Evolutionary conservation across 2,113 vertebrate species (phyloP).

Genomic region (Trinectes maculatus): DNA sequence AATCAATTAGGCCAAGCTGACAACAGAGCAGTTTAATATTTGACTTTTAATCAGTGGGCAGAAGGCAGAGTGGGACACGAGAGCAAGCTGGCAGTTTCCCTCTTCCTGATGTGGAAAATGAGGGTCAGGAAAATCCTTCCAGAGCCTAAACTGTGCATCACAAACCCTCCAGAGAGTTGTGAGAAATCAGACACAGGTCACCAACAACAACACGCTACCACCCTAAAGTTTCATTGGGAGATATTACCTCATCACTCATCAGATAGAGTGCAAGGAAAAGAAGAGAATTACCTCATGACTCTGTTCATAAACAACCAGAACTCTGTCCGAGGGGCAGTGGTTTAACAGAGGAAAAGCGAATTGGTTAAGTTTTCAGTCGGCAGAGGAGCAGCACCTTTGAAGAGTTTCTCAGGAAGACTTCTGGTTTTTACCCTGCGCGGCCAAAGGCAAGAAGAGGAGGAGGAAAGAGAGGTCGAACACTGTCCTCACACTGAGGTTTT

Average conservation of each 20-base stretch:
- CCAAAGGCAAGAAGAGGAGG: constrained; percentile 40
- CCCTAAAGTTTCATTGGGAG: constrained; percentile 26
- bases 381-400: constrained; percentile 64
- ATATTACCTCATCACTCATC: constrained; percentile 41
- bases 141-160: constrained; percentile 20
- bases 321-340: constrained; percentile 41
- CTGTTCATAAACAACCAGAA: constrained; percentile 30
- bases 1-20: constrained; percentile 81
- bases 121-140: constrained; percentile 48
- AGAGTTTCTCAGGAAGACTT: constrained; percentile 64
- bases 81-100: constrained; percentile 55
- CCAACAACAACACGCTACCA: constrained; percentile 32
- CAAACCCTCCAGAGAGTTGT: constrained; percentile 14
- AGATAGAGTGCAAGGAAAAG: constrained; percentile 49
- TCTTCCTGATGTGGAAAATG: constrained; percentile 70
- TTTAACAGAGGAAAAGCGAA: constrained; percentile 43
- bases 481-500: constrained; percentile 62
- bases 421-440: constrained; percentile 45
- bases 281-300: constrained; percentile 36
- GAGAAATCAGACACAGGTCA: constrained; percentile 12
- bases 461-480: constrained; percentile 61
- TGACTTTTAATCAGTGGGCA: constrained; percentile 78
- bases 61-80: constrained; percentile 51
- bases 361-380: constrained; percentile 41
- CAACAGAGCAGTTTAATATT: constrained; percentile 81